These are phyloP conservation scores for Pollenia angustigena DNA, from an alignment of 2,888 invertebrate species.

Conservation along the genomic window DNA sequence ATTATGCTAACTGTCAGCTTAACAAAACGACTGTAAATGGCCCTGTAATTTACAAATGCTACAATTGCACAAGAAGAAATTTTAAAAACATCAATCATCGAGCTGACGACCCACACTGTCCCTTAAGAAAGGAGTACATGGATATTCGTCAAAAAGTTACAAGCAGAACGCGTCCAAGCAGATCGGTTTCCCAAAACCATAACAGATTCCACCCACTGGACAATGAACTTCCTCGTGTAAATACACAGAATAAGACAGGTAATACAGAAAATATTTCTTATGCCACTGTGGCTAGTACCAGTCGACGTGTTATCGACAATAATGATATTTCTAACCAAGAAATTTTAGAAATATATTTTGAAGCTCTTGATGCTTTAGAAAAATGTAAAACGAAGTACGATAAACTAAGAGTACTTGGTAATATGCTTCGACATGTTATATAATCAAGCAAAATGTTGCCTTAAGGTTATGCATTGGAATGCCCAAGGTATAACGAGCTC, in stretches of 20 bases:
- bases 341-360: slow-evolving; percentile 51
- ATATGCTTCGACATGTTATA: slow-evolving; percentile 56
- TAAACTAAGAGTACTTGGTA: slow-evolving; percentile 51
- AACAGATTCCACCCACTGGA: too few relatives aligned
- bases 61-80: too few relatives aligned
- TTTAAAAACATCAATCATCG: too few relatives aligned
- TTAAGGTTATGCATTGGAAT: slow-evolving; percentile 49
- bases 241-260: not conserved
- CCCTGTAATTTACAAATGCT: too few relatives aligned
- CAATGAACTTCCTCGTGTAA: too few relatives aligned
- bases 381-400: slow-evolving; percentile 52
- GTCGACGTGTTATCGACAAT: not conserved
- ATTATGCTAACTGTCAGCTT: too few relatives aligned
- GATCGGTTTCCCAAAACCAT: too few relatives aligned
- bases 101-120: too few relatives aligned
- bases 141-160: too few relatives aligned
- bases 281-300: not conserved
- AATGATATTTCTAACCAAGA: slow-evolving; percentile 46
- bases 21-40: too few relatives aligned
- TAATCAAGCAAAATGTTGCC: slow-evolving; percentile 24
- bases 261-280: slow-evolving; percentile 24
- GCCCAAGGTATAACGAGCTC: slow-evolving; percentile 45
- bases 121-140: too few relatives aligned
- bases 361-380: slow-evolving; percentile 50
- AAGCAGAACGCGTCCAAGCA: too few relatives aligned